These are phyloP conservation scores for Nebria salina DNA, from an alignment of 2,888 invertebrate genomes.

Conservation along the genomic window DNA sequence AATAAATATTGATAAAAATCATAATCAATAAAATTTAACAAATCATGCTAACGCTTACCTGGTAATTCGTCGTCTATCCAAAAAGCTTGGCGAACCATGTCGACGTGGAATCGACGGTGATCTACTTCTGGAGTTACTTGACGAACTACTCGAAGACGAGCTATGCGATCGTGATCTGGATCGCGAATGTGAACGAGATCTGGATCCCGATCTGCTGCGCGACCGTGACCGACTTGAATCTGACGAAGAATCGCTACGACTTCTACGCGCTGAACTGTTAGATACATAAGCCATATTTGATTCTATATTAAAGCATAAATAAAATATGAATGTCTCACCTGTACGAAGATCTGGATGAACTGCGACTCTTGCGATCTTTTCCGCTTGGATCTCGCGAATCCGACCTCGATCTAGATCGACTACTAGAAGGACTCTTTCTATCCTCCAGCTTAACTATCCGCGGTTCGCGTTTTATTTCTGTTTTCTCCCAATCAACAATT, in stretches of 20 bases:
- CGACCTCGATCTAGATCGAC: conserved; percentile 49
- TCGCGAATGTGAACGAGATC: conserved; percentile 60
- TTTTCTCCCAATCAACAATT: conserved; percentile 37
- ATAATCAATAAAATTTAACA: conserved; percentile 16
- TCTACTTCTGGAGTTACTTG: conserved; percentile 72
- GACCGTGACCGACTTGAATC: conserved; percentile 55
- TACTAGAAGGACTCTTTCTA: conserved; percentile 39
- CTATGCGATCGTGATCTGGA: conserved; percentile 67
- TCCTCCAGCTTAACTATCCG: not conserved
- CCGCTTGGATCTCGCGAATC: conserved; percentile 47
- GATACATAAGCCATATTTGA: no score
- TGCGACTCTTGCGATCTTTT: conserved; percentile 57
- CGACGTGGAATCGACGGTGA: conserved; percentile 93
- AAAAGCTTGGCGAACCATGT: conserved; percentile 92
- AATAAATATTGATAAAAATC: conserved; percentile 32
- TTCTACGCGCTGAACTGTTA: conserved; percentile 51
- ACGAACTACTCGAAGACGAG: conserved; percentile 67
- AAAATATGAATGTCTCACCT: conserved; percentile 52
- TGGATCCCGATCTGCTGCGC: conserved; percentile 55
- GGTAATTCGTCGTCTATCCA: conserved; percentile 92
- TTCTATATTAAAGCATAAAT: conserved; percentile 39
- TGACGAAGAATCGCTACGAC: conserved; percentile 52
- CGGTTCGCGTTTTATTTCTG: conserved; percentile 27
- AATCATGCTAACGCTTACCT: conserved; percentile 71
- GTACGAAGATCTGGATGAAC: conserved; percentile 65